Conservation (phyloP, 2,113 vertebrate genomes). For the Anhinga anhinga region DNA sequence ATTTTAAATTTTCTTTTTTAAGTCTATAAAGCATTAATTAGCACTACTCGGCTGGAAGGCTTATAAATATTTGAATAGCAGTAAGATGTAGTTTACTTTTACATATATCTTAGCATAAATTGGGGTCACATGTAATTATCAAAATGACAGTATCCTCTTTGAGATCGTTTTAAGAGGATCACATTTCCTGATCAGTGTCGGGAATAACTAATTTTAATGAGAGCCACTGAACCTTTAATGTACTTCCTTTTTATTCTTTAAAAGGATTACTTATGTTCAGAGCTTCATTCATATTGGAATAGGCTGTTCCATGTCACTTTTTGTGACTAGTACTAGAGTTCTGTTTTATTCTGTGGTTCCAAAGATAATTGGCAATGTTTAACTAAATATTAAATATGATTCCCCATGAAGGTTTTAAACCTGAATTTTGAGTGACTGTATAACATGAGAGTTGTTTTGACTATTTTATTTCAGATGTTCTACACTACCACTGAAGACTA, state of each 20-base stretch:
- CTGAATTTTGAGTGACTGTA: background rate
- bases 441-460: background rate
- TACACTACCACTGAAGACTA: background rate
- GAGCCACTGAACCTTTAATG: background rate
- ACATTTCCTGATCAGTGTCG: background rate
- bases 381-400: conserved; percentile 27
- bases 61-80: conserved; percentile 40
- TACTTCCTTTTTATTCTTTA: background rate
- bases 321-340: background rate
- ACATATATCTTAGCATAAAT: background rate
- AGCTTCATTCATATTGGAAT: background rate
- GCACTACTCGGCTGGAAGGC: background rate
- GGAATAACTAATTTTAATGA: background rate
- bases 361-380: conserved; percentile 1
- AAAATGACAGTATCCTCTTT: background rate
- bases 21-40: conserved; percentile 42
- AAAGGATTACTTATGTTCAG: background rate
- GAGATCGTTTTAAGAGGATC: background rate
- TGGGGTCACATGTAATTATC: background rate
- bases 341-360: background rate
- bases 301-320: background rate
- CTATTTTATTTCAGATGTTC: background rate
- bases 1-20: background rate
- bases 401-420: background rate
- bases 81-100: conserved; percentile 6